phyloP scores from a whole-genome alignment of 2,113 vertebrate genomes.

The Oryzias melastigma region DNA sequence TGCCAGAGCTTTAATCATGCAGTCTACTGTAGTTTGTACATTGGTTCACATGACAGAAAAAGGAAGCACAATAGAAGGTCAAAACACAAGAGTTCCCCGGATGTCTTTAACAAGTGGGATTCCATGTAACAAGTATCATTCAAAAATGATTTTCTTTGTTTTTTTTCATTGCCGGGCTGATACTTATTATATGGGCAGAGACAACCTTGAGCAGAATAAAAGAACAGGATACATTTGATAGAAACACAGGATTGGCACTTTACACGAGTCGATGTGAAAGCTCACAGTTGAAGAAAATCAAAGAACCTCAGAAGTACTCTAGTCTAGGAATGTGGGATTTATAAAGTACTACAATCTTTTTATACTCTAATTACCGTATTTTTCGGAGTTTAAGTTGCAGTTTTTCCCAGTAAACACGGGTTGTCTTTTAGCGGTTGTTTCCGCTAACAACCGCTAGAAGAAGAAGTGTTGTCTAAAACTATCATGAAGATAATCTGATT shows the following conservation, averaged over 20 bases:
- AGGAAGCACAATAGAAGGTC: constrained; percentile 71
- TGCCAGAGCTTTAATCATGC: constrained; percentile 75
- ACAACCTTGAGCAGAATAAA: constrained; percentile 46
- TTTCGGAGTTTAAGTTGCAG: too few relatives aligned
- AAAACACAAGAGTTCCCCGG: constrained; percentile 57
- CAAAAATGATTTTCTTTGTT: constrained; percentile 1
- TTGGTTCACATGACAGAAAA: constrained; percentile 69
- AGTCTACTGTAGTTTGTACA: constrained; percentile 65
- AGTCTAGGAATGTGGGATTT: constrained; percentile 27
- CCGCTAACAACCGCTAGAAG: too few relatives aligned
- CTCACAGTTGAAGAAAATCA: constrained; percentile 47
- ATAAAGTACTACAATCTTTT: not conserved
- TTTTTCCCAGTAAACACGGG: too few relatives aligned
- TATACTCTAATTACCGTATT: too few relatives aligned
- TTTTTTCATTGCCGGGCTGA: constrained; percentile 41
- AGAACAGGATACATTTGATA: constrained; percentile 83
- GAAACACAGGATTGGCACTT: constrained; percentile 86
- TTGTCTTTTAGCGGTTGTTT: too few relatives aligned
- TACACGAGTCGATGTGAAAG: constrained; percentile 73
- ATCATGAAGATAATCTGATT: too few relatives aligned
- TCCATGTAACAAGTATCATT: constrained; percentile 70
- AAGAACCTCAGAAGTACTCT: constrained; percentile 58
- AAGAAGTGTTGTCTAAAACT: too few relatives aligned
- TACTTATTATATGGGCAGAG: constrained; percentile 72
- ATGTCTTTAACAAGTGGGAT: constrained; percentile 48